A percentile compares a stretch with the other conserved stretches of the same genome.
These are phyloP conservation scores for Leptobrachium leishanense DNA, from an alignment of 2,113 vertebrate genomes.

Conservation along the genomic window DNA sequence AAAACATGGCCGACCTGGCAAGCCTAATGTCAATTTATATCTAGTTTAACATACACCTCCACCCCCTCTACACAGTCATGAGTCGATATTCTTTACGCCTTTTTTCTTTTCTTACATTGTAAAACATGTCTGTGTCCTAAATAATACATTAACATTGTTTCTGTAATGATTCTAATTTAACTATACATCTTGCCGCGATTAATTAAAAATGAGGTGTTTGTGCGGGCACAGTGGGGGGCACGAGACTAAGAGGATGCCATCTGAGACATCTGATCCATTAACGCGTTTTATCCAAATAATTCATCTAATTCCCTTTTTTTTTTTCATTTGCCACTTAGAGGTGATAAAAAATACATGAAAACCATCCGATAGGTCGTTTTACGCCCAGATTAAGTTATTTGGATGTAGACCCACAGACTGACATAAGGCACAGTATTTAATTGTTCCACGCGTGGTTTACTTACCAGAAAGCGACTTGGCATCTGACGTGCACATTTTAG, in stretches of 20 bases:
- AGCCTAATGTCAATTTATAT: too few species aligned
- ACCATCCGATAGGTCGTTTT: not conserved
- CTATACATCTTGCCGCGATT: not conserved
- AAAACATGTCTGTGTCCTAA: not conserved
- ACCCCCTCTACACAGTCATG: too few species aligned
- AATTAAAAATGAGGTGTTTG: not conserved
- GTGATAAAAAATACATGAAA: conserved; percentile 28
- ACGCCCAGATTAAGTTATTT: not conserved
- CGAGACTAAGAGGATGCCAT: not conserved
- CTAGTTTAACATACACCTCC: too few species aligned
- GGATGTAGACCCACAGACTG: not conserved
- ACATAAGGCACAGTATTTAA: too few species aligned
- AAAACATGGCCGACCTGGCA: too few species aligned
- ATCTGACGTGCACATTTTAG: too few species aligned
- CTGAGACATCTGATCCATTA: conserved; percentile 1
- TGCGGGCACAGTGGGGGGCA: conserved; percentile 1
- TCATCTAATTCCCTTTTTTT: not conserved
- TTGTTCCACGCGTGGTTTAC: too few species aligned
- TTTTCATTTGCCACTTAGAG: conserved; percentile 5
- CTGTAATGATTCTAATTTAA: conserved; percentile 11
- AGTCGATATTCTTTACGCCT: too few species aligned
- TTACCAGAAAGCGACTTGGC: too few species aligned
- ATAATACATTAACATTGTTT: conserved; percentile 2
- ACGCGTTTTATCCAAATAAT: conserved; percentile 3
- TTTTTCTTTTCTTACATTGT: too few species aligned